Evolutionary conservation across 2,113 vertebrate genomes (phyloP).

Genomic region (Rhodinocichla rosea): DNA sequence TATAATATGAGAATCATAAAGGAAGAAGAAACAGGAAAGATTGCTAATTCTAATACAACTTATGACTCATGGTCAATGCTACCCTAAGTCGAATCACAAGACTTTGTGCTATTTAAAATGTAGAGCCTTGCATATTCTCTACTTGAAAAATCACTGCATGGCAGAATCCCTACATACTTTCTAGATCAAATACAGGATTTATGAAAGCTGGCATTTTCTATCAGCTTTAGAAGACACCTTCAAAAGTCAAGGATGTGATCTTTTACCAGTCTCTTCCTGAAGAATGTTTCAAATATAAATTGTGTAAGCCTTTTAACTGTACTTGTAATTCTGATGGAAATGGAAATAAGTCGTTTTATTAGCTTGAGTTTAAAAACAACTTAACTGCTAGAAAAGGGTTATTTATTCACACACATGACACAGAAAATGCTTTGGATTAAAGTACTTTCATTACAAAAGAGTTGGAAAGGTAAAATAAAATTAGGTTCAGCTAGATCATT

Average conservation of each 20-base stretch:
- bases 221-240: constrained; percentile 1
- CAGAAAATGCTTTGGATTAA: constrained; percentile 48
- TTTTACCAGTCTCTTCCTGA: not conserved
- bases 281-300: not conserved
- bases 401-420: constrained; percentile 45
- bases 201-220: not conserved
- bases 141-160: not conserved
- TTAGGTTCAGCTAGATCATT: constrained; percentile 33
- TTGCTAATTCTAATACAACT: not conserved
- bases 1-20: not conserved
- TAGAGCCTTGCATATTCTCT: not conserved
- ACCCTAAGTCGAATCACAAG: not conserved
- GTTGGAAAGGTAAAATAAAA: constrained; percentile 42
- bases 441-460: constrained; percentile 44
- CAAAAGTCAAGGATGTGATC: not conserved
- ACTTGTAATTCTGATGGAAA: not conserved
- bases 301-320: not conserved
- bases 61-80: not conserved
- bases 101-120: not conserved
- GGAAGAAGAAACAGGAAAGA: not conserved
- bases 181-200: not conserved
- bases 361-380: constrained; percentile 28
- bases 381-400: not conserved
- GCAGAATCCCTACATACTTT: not conserved
- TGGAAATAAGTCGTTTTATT: constrained; percentile 18